Conservation (phyloP, 2,113 vertebrate genomes). For the Stegostoma tigrinum region DNA sequence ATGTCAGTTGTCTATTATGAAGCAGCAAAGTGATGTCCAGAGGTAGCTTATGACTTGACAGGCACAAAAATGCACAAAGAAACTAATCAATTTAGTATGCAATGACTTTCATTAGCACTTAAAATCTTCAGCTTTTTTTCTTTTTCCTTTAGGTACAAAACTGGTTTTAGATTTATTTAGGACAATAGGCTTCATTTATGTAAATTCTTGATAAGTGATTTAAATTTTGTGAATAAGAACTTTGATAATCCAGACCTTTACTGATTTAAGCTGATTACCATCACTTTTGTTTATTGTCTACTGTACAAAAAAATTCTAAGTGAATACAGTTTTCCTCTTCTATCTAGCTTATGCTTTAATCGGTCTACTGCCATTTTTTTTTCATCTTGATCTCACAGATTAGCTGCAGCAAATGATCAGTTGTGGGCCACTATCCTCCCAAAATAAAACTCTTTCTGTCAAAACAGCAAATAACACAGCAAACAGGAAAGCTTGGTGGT, state of each 20-base stretch:
- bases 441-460: constrained; percentile 11
- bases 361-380: background rate
- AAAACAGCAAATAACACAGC: background rate
- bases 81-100: constrained; percentile 62
- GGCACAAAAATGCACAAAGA: constrained; percentile 65
- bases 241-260: constrained; percentile 30
- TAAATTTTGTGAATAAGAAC: constrained; percentile 25
- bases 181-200: constrained; percentile 16
- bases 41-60: constrained; percentile 76
- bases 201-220: constrained; percentile 36
- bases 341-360: background rate
- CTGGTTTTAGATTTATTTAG: constrained; percentile 29
- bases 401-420: background rate
- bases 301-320: background rate
- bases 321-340: background rate
- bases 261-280: constrained; percentile 11
- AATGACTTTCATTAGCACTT: constrained; percentile 54
- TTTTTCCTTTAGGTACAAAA: background rate
- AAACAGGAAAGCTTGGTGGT: background rate
- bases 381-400: background rate
- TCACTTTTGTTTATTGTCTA: constrained; percentile 4
- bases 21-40: constrained; percentile 70
- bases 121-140: constrained; percentile 29
- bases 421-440: background rate
- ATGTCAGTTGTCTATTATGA: constrained; percentile 93